Evolutionary conservation across 2,888 invertebrate species (phyloP), one percentile per base, ranked within the genome.

Genomic region (Lasioglossum calceatum): DNA sequence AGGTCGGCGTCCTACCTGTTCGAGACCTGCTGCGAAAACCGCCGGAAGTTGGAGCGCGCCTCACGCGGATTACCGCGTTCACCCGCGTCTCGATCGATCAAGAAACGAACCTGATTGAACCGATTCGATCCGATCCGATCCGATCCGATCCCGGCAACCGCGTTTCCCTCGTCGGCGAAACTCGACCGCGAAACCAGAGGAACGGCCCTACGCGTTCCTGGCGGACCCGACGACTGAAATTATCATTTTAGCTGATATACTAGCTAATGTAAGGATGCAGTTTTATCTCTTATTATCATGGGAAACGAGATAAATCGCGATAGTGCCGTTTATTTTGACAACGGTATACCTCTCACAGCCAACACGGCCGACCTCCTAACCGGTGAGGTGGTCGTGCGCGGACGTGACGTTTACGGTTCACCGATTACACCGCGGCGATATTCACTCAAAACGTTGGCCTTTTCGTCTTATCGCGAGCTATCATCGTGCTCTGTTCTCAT

Each of bases 241-340:
- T 94, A 95, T 95, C 95, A 95, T 95, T 95, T 95, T 95, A 95
- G 94, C 95, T 95, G 95, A 95, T 95, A 95, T 95, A 95, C 94
- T 95, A 95, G 94, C 94, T 95, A 95, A 95, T 95, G 94, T 95
- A 94, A 95, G 95, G 95, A 95, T 95, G 95, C 95, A 95, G 95
- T 95, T 95, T 95, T 95, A 95, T 95, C 95, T 95, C 94, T 94
- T 95, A 95, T 95, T 95, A 95, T 95, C 95, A 95, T 95, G 95
- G 95, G 95, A 95, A 95, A 95, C 94, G 95, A 95, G 95, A 95
- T 95, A 95, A 95, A 95, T 95, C 93, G 95, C 95, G 95, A 95
- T 95, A 95, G 95, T 95, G 95, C 91, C 93, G 95, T 95, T 95
- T 95, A 95, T 95, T 95, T 95, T 95, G 95, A 95, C 95, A 95